Evolutionary conservation across 2,888 invertebrate genomes (phyloP).

Genomic region (Aphidius colemani): DNA sequence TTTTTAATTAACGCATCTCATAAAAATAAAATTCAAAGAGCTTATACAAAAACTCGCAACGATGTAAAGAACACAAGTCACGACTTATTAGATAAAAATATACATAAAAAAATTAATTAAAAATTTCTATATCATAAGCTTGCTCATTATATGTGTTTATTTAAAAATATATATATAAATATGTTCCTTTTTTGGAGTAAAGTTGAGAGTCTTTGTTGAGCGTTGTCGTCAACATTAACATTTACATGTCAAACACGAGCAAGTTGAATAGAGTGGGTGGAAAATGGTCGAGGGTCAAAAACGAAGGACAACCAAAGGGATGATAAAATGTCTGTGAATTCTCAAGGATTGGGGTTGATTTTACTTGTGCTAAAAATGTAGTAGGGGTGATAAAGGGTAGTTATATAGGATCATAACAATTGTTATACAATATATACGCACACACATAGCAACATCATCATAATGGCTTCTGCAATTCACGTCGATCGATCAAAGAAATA

Average conservation of each 20-base stretch:
- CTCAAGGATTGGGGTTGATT: no score
- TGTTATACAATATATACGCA: no score
- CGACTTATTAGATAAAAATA: neutral
- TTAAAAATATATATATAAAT: no score
- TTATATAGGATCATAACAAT: no score
- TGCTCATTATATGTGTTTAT: neutral
- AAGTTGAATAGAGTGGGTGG: neutral
- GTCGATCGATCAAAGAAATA: no score
- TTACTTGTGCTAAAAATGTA: no score
- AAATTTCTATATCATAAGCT: neutral
- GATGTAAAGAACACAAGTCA: conserved; percentile 12
- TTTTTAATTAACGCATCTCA: no score
- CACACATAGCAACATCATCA: no score
- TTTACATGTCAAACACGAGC: conserved; percentile 47
- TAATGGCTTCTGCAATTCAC: no score
- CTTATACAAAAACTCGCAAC: conserved; percentile 22
- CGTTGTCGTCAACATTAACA: conserved; percentile 49
- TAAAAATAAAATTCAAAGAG: neutral
- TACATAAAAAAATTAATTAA: neutral
- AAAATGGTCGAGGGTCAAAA: conserved; percentile 14
- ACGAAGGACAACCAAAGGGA: neutral
- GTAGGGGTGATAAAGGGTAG: no score
- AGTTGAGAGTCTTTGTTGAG: conserved; percentile 42
- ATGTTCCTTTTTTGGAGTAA: conserved; percentile 9
- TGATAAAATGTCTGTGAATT: no score